Evolutionary conservation across 1,140 invertebrate genomes (phyloP).

Genomic region (Microplitis mediator): DNA sequence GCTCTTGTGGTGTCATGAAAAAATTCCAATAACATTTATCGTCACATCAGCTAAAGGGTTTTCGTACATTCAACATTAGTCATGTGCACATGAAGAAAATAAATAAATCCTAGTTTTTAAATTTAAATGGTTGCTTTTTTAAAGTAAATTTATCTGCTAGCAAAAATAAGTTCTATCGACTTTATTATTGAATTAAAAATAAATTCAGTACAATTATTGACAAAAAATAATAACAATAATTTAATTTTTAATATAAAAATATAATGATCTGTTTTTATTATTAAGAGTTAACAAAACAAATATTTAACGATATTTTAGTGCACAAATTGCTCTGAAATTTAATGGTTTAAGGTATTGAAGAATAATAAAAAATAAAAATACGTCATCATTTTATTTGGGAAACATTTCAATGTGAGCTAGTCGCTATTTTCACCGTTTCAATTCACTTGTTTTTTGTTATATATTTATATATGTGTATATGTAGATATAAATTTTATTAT

Average conservation of each 20-base stretch:
- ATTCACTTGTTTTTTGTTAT: slow-evolving; percentile 8
- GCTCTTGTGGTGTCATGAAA: slow-evolving; percentile 13
- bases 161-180: too few species aligned
- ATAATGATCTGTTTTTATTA: too few species aligned
- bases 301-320: neutral
- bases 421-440: slow-evolving; percentile 38
- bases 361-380: slow-evolving; percentile 9
- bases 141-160: too few species aligned
- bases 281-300: too few species aligned
- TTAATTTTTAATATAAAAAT: too few species aligned
- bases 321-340: neutral
- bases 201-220: too few species aligned
- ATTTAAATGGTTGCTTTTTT: too few species aligned
- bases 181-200: too few species aligned
- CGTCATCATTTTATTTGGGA: slow-evolving; percentile 34
- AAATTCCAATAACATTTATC: slow-evolving; percentile 31
- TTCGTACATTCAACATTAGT: neutral
- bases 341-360: too few species aligned
- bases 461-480: neutral
- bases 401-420: slow-evolving; percentile 24
- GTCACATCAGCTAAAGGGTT: neutral
- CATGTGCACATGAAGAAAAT: neutral
- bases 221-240: too few species aligned
- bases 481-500: neutral
- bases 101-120: too few species aligned